Evolutionary conservation across 2,113 vertebrate genomes (phyloP), one percentile per base, ranked within the genome.

Genomic region (Pica pica): DNA sequence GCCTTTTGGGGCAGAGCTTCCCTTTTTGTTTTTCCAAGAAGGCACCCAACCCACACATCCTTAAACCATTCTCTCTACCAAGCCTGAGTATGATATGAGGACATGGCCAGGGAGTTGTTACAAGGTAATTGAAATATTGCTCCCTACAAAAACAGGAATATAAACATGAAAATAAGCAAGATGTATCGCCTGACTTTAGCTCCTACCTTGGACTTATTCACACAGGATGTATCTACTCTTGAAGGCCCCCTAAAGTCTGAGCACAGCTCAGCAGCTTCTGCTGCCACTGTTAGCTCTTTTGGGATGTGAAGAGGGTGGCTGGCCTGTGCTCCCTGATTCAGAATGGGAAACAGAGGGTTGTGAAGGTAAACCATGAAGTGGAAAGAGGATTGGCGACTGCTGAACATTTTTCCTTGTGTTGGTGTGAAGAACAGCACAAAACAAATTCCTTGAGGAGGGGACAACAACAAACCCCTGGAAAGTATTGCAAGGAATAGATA

Each of bases 171-270:
- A 31, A 28, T 41, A 37, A 68, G 47, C 56, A 49, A 53, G 39
- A 41, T 68, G 4, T 6, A 16, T 49, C 4, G 2, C 37, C 46
- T 79, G 26, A 60, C 19, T 24, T 59, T 39, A 57, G 27, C 21
- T 65, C 24, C 22, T 50, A 10, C 33, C 11, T 70, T 39, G 13
- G 10, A 10, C 81, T 67, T 69, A 60, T 59, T 74, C 11, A 53
- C 5, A 14, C 13, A 57, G 30, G 50, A 65, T 11, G 18, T 69
- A 27, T 9, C 35, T 52, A 24, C 13, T 41, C 53, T 30, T 35
- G 31, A 63, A 56, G 33, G 3, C 0, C 2, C 7, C 5, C 16
- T 27, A 1, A 79, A 76, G 5, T 27, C 0, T n/a, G 11, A 52
- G 16, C 10, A 52, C 37, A 81, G 16, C 44, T 86, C 39, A 70